Evolutionary conservation across 2,888 invertebrate genomes (phyloP).

Genomic region (Cosmia trapezina): DNA sequence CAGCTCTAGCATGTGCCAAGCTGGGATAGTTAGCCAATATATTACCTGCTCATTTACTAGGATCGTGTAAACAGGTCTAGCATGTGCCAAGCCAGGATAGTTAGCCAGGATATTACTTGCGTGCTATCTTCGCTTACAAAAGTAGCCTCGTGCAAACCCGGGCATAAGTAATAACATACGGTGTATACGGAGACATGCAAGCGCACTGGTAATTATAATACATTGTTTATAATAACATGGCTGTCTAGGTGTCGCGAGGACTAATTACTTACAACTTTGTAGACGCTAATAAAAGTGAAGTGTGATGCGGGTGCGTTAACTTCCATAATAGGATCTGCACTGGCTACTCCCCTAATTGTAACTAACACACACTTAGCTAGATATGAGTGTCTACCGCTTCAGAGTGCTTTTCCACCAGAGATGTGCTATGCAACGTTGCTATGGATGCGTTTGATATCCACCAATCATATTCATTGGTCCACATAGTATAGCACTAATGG

Average conservation of each 20-base stretch:
- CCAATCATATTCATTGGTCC: no score
- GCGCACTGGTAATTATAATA: conserved; percentile 48
- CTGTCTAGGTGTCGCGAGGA: conserved; percentile 18
- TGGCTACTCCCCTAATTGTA: neutral
- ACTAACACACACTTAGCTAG: neutral
- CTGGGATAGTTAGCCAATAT: no score
- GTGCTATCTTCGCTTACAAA: neutral
- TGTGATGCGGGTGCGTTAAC: conserved; percentile 10
- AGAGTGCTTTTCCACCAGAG: no score
- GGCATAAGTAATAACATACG: conserved; percentile 27
- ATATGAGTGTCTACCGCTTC: no score
- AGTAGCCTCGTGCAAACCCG: neutral
- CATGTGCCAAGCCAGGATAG: neutral
- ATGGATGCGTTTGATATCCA: no score
- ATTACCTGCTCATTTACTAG: no score
- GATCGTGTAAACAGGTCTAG: neutral
- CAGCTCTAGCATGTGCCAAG: no score
- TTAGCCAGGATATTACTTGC: neutral
- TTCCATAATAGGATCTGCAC: neutral
- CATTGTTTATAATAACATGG: conserved; percentile 50
- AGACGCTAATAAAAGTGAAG: conserved; percentile 13
- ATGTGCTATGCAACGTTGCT: no score
- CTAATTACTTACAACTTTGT: conserved; percentile 48
- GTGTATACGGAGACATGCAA: conserved; percentile 15
- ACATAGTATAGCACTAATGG: no score